Percentiles rank a stretch among this genome's conserved stretches.
These are phyloP conservation scores for Lasioglossum zephyrum DNA, from an alignment of 2,888 invertebrate genomes.

Conservation along the genomic window DNA sequence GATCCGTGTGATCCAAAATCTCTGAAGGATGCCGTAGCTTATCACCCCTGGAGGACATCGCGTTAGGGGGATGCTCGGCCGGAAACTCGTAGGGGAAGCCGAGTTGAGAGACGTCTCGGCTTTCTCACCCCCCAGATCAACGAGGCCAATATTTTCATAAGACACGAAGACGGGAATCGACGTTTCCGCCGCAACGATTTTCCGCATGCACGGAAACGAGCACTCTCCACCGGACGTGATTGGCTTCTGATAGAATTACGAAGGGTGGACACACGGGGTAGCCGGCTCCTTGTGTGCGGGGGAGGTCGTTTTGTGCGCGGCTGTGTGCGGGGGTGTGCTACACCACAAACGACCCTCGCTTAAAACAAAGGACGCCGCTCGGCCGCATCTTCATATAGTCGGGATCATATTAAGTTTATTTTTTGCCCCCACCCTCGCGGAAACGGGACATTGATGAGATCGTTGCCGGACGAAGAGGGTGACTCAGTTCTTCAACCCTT, in stretches of 20 bases:
- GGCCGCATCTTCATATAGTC: conserved; percentile 73
- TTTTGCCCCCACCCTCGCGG: conserved; percentile 70
- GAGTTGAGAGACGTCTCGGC: conserved; percentile 37
- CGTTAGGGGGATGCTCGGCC: neutral
- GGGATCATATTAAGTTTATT: conserved; percentile 75
- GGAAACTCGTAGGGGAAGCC: conserved; percentile 19
- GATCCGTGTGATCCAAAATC: neutral
- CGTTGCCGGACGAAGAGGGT: conserved; percentile 59
- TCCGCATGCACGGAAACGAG: conserved; percentile 74
- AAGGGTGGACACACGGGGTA: conserved; percentile 75
- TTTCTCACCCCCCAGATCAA: conserved; percentile 42
- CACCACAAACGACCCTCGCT: conserved; percentile 72
- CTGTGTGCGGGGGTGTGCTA: conserved; percentile 22
- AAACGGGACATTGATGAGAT: conserved; percentile 74
- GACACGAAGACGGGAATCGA: conserved; percentile 66
- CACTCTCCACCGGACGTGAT: conserved; percentile 80
- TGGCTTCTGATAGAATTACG: conserved; percentile 84
- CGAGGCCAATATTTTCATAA: conserved; percentile 73
- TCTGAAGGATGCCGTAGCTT: neutral
- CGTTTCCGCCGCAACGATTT: conserved; percentile 77
- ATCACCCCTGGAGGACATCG: neutral
- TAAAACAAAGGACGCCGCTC: conserved; percentile 76
- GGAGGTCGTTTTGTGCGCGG: neutral
- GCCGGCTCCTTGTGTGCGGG: conserved; percentile 54
- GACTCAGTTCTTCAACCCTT: conserved; percentile 24